Conservation (phyloP, 2,888 invertebrate genomes). For the Bombylius discolor region DNA sequence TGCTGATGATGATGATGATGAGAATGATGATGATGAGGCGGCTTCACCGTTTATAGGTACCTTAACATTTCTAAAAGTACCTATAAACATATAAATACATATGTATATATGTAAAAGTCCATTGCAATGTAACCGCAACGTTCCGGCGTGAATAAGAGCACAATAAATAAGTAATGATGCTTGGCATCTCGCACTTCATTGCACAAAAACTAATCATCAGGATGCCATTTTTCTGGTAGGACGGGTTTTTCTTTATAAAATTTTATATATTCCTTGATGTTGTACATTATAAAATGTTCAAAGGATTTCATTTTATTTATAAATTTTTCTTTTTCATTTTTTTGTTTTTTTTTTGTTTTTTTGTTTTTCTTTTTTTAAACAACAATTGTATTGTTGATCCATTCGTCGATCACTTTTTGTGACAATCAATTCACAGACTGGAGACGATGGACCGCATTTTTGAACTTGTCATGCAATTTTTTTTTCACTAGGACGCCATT, state of each 20-base stretch:
- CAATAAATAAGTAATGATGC: slow-evolving; percentile 12
- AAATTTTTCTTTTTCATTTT: not conserved
- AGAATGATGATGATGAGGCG: too few species aligned
- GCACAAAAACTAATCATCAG: slow-evolving; percentile 13
- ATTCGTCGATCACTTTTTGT: not conserved
- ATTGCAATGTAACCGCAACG: not conserved
- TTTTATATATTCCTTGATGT: slow-evolving; percentile 2
- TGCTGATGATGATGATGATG: too few species aligned
- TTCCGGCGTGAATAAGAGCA: not conserved
- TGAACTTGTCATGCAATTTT: slow-evolving; percentile 11
- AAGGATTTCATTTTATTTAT: not conserved
- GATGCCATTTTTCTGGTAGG: slow-evolving; percentile 13
- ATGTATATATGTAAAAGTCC: too few species aligned
- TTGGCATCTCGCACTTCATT: slow-evolving; percentile 13
- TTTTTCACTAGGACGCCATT: not conserved
- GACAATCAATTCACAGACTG: not conserved
- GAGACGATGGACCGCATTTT: slow-evolving; percentile 8
- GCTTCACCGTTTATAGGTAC: too few species aligned
- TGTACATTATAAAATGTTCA: not conserved
- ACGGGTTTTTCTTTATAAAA: slow-evolving; percentile 10
- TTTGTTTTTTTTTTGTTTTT: not conserved
- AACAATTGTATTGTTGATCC: not conserved
- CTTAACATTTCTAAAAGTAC: too few species aligned
- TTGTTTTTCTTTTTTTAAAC: not conserved
- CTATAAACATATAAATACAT: too few species aligned